These are phyloP conservation scores for Nibea albiflora DNA, from an alignment of 2,113 vertebrate species.

Conservation along the genomic window DNA sequence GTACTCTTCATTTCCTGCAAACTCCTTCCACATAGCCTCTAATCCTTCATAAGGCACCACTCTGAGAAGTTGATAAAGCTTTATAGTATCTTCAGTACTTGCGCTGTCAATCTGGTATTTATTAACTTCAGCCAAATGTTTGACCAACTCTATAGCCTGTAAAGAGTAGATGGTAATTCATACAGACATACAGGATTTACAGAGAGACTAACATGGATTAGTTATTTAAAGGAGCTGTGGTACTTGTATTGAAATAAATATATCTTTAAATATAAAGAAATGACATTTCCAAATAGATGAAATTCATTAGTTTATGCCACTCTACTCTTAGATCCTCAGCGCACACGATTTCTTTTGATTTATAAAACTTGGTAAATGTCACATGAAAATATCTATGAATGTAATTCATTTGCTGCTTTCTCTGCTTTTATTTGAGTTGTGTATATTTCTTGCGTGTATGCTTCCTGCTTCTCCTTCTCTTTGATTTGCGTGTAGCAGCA, in stretches of 20 bases:
- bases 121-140: slow-evolving; percentile 82
- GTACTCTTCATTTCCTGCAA: slow-evolving; percentile 68
- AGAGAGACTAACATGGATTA: too few relatives aligned
- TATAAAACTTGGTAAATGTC: background rate
- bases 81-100: slow-evolving; percentile 77
- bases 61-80: slow-evolving; percentile 84
- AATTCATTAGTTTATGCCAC: background rate
- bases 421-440: too few relatives aligned
- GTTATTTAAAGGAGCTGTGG: too few relatives aligned
- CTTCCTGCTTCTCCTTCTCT: background rate
- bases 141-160: slow-evolving; percentile 85
- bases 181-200: too few relatives aligned
- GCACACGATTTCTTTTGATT: background rate
- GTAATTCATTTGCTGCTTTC: background rate
- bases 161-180: background rate
- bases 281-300: background rate
- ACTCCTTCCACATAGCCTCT: slow-evolving; percentile 81
- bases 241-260: too few relatives aligned
- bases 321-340: background rate
- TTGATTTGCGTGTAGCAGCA: background rate
- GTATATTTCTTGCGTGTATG: background rate
- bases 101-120: slow-evolving; percentile 78
- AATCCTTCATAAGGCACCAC: slow-evolving; percentile 65
- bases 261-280: background rate
- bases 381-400: background rate